Evolutionary conservation across 2,113 vertebrate genomes (phyloP).

Genomic region (Cavia aperea): DNA sequence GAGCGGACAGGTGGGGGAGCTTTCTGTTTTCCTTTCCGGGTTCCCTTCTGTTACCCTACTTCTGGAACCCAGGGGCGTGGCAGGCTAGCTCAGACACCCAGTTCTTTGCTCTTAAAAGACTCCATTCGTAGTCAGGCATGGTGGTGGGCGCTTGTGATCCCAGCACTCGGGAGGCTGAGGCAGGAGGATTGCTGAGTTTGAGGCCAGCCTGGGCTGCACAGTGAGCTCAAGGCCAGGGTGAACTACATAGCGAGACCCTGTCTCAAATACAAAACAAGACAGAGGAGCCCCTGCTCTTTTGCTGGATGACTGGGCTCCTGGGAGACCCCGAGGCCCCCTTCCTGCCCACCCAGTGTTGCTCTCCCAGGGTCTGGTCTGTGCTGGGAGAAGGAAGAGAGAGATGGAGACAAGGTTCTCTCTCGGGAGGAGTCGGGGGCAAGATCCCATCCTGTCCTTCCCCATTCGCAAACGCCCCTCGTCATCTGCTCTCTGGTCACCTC

Average conservation of each 20-base stretch:
- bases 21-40: not conserved
- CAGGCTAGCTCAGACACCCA: not conserved
- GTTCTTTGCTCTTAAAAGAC: not conserved
- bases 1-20: accelerated
- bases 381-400: not conserved
- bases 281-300: not conserved
- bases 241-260: not conserved
- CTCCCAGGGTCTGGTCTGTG: not conserved
- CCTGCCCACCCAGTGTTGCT: not conserved
- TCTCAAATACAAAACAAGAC: not conserved
- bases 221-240: not conserved
- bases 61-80: accelerated
- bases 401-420: not conserved
- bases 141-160: not conserved
- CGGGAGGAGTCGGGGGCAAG: not conserved
- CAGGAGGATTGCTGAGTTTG: not conserved
- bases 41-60: not conserved
- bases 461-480: not conserved
- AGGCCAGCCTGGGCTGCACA: not conserved
- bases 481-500: not conserved
- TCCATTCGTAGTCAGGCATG: not conserved
- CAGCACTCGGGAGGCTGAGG: not conserved
- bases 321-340: not conserved
- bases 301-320: not conserved
- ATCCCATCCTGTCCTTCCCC: not conserved